Base-by-base conservation (phyloP, 2,113 vertebrate species). In the Syngnathoides biaculeatus region DNA sequence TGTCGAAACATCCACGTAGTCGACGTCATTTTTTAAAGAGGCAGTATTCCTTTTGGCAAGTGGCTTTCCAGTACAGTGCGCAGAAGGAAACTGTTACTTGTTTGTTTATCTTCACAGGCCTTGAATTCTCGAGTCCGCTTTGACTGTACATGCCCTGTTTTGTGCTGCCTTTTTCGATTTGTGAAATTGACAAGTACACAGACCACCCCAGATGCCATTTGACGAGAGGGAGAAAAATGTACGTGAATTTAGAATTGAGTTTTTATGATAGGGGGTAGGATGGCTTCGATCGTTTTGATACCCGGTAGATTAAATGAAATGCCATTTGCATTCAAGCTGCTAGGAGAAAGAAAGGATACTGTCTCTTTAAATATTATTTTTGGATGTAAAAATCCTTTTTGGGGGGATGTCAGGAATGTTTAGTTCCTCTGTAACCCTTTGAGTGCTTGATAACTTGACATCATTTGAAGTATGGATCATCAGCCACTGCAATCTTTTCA, bases 161-260 rank as follows among this genome's bases (percentile, higher is more conserved):
- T 89, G 81, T 86, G 83, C 89, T 87, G 84, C 88, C 85, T 80
- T 90, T 86, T 86, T 84, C 86, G 87, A 89, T 92, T 92, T 93
- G 92, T 92, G 92, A 92, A 93, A 93, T 93, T 93, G 92, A 93
- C 91, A 93, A 92, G 91, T 92, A 89, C 75, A 62, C 83, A 71
- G 75, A 69, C 73, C 74, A 83, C 77, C 48, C 48, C 20, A 50
- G 59, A 85, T 78, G 82, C 27, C 65, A 83, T 88, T 88, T 91
- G 83, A 86, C 88, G 83, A 86, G 84, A 71, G 80, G 68, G 80
- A 77, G 38, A 69, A 64, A 74, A 79, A 77, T 86, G 77, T 89
- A 84, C 83, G 82, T 70, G 82, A 83, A 89, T 88, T 89, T 86
- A 86, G 90, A 87, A 89, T 81, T 87, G 88, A 90, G 91, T 91